Evolutionary conservation across 2,797 vertebrate species (phyloP), one percentile per base, ranked within the genome.

Genomic region (Borostomias antarcticus): DNA sequence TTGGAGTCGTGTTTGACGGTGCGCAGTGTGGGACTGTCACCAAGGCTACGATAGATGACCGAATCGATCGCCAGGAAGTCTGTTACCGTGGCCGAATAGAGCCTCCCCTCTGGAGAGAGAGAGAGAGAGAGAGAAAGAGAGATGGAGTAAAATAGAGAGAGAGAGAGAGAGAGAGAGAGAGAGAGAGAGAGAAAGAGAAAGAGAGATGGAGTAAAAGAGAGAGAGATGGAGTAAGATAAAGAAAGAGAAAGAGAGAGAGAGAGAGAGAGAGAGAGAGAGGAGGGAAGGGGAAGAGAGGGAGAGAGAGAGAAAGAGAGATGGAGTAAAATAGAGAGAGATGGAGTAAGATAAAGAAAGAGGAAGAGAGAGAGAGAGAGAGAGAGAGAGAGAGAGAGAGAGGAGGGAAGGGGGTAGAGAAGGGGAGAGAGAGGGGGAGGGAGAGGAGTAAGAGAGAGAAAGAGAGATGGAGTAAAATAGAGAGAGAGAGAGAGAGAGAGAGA

Each of bases 1-100:
- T 99, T 99, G 67, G 97, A 99, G 89, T 99, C 98, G 15, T 99
- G 97, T 89, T 99, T 99, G 87, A 99, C 97, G 53, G 98, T 99
- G 84, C 98, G 93, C 76, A 99, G 90, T 62, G 98, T 99, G 58
- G 96, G 95, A 87, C 96, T 97, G 89, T 98, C 96, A 88, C 98
- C 98, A 65, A 99, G 94, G 88, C 98, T 99, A 79, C 98, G 94
- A 84, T 99, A 99, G 89, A 99, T 98, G 88, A 99, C 97, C 1
- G 97, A 94, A 78, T 99, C 97, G 66, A 99, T 99, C 11, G 98
- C 98, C 50, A 99, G 94, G 85, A 99, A 99, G 92, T 99, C 98
- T 3, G 98, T 99, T 85, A 99, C 96, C 15, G 97, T 98, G 86
- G 97, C 98, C 2, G 98, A 99, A 89, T 98, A 99, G 28, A 99